Evolutionary conservation across 2,888 invertebrate genomes (phyloP), one percentile per base, ranked within the genome.

Genomic region (Pycnomerus fuliginosus): DNA sequence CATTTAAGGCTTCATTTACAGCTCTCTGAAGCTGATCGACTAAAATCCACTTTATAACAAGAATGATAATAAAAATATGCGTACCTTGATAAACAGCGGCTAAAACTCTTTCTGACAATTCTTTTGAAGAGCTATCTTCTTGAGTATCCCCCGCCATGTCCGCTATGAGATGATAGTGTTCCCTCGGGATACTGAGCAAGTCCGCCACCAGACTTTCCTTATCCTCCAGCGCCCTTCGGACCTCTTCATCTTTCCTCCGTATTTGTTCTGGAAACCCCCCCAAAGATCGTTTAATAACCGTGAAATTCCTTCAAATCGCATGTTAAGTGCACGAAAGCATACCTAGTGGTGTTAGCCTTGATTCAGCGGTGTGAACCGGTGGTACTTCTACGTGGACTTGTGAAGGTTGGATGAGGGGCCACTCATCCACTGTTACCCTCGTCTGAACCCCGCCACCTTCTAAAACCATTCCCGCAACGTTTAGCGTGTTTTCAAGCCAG

Each of bases 311-410:
- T 7, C 4, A 34, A 34, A 34, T 12, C 34, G 1, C 11, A 20
- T 28, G 22, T 29, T 20, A 14, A n/a, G 28, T 7, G 41, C 24
- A 11, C 16, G 8, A 28, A 34, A 48, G 43, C 68, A 65, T 77
- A 85, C 85, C 85, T 71, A 85, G 78, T 55, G 87, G 85, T 48
- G 88, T 87, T 61, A 87, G 75, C 64, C 87, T 85, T 51, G 87
- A 83, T 68, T 88, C 84, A 12, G 89, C 87, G 39, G 83, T 81
- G 62, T 83, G 84, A 35, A 87, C 83, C 39, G 86, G 83, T 58
- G 83, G 80, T 61, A 83, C 80, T 60, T 82, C 83, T 49, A 87
- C 79, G 60, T 82, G 81, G 60, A 87, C 86, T 70, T 87, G 87
- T 46, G 82, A 80, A 27, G 87, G 87, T 64, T 83, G 81, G 57